phyloP scores from a whole-genome alignment of 2,888 invertebrate species.

The Apotomis turbidana region DNA sequence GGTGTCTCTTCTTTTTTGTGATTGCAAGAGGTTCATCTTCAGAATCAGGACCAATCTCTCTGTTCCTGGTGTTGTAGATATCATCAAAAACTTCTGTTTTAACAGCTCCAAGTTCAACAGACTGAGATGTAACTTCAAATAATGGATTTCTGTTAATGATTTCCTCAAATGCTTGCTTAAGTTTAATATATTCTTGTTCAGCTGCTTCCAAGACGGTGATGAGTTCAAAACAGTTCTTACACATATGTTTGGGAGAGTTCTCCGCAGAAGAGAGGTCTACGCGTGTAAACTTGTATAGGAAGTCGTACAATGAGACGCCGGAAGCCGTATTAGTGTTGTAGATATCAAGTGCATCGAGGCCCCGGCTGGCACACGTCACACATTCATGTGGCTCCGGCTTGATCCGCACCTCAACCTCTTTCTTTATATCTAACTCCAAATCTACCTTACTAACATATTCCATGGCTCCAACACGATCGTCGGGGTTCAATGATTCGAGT shows the following conservation, averaged over 20 bases:
- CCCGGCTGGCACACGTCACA: constrained; percentile 62
- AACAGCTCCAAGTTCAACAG: constrained; percentile 50
- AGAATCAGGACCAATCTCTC: constrained; percentile 54
- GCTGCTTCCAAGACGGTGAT: constrained; percentile 71
- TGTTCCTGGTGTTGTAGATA: constrained; percentile 42
- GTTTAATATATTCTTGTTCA: constrained; percentile 68
- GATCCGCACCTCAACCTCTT: constrained; percentile 60
- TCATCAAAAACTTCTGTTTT: constrained; percentile 54
- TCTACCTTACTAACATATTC: constrained; percentile 52
- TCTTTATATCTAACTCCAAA: constrained; percentile 55
- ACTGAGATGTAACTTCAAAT: constrained; percentile 54
- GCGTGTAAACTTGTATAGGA: constrained; percentile 63
- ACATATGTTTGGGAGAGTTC: constrained; percentile 59
- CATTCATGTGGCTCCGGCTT: constrained; percentile 71
- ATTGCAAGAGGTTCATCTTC: constrained; percentile 73
- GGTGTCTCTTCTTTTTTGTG: constrained; percentile 63
- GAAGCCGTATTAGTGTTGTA: constrained; percentile 56
- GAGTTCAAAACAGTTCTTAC: constrained; percentile 69
- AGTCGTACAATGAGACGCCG: constrained; percentile 60
- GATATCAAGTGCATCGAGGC: constrained; percentile 60
- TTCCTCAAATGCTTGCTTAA: constrained; percentile 70
- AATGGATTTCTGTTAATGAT: constrained; percentile 73
- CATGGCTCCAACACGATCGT: constrained; percentile 54
- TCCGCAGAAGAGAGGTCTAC: constrained; percentile 54
- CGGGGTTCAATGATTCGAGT: constrained; percentile 63